These are phyloP conservation scores for Lepidochitona cinerea DNA, from an alignment of 2,888 invertebrate species.

Conservation along the genomic window DNA sequence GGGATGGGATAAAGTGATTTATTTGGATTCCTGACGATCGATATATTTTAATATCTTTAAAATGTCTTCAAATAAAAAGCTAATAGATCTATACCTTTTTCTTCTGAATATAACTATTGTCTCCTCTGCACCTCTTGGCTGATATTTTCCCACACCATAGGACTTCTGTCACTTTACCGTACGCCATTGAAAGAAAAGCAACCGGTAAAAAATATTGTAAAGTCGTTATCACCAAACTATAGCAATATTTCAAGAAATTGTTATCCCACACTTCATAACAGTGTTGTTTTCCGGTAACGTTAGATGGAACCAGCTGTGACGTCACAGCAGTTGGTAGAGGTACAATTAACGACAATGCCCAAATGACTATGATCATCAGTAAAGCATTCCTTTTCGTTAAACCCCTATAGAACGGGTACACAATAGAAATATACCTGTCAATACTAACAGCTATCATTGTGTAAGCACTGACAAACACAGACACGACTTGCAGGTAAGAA, in stretches of 20 bases:
- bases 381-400: conserved; percentile 82
- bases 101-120: too few species aligned
- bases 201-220: conserved; percentile 89
- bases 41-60: too few species aligned
- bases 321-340: conserved; percentile 87
- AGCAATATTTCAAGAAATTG: conserved; percentile 71
- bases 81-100: too few species aligned
- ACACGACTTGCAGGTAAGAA: conserved; percentile 80
- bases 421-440: conserved; percentile 92
- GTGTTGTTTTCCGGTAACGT: conserved; percentile 9
- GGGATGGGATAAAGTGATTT: too few species aligned
- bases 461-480: conserved; percentile 85
- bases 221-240: conserved; percentile 82
- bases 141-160: conserved; percentile 92
- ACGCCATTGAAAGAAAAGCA: conserved; percentile 85
- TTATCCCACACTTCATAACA: conserved; percentile 10
- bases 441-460: conserved; percentile 92
- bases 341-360: conserved; percentile 83
- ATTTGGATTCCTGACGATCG: too few species aligned
- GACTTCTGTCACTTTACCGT: conserved; percentile 85
- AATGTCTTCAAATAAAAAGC: too few species aligned
- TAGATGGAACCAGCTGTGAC: conserved; percentile 70
- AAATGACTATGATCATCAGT: conserved; percentile 80
- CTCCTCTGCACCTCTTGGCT: conserved; percentile 76
- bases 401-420: conserved; percentile 88